phyloP scores from a whole-genome alignment of 2,113 vertebrate species.

The Microtus ochrogaster region DNA sequence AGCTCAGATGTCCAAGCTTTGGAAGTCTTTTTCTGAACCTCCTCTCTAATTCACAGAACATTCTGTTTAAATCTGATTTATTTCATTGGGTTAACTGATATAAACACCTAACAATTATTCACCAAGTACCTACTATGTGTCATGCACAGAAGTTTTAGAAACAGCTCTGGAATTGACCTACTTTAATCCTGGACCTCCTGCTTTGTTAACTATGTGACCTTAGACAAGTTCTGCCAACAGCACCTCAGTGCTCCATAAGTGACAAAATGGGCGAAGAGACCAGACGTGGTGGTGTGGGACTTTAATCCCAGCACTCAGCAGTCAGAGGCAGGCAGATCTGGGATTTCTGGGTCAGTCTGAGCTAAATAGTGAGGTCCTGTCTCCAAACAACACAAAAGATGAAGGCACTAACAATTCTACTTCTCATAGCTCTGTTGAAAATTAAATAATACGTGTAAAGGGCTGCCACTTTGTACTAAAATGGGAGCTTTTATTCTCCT shows the following conservation, averaged over 20 bases:
- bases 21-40: conserved; percentile 5
- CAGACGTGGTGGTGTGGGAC: background rate
- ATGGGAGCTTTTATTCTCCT: background rate
- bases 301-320: background rate
- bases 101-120: background rate
- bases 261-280: background rate
- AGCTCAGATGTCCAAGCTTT: background rate
- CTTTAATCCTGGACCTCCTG: background rate
- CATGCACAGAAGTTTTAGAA: background rate
- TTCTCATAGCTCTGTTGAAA: background rate
- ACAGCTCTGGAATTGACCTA: background rate
- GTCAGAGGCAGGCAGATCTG: background rate
- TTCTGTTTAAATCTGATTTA: background rate
- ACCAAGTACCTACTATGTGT: background rate
- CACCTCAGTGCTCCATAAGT: background rate
- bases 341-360: background rate
- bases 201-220: background rate
- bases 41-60: background rate
- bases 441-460: background rate
- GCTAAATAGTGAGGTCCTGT: background rate
- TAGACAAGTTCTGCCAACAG: background rate
- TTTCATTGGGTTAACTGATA: background rate
- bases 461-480: background rate
- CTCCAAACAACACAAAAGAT: background rate
- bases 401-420: background rate